Base-by-base conservation (phyloP, 1,140 invertebrate species). In the Leguminivora glycinivorella region DNA sequence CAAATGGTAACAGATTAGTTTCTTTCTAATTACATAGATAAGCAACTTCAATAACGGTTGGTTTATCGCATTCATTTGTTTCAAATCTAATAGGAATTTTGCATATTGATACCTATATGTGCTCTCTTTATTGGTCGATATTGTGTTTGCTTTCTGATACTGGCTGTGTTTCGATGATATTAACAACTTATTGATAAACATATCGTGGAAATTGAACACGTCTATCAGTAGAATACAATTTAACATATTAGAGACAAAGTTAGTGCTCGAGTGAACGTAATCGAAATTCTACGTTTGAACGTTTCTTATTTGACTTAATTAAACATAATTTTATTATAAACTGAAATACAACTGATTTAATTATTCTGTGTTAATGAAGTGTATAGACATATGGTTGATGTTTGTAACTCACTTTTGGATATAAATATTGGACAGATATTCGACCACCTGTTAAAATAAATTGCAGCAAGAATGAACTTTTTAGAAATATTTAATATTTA, bases 71-170 rank as follows among this genome's bases (percentile, higher is more conserved):
- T 88, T 83, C 83, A 82, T 90, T 88, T 84, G 83, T 90, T 89
- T 83, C 79, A 88, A 91, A 90, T 91, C 88, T 91, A 91, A 91
- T 91, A 89, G 86, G 87, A 87, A 90, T 90, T 90, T 91, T 80
- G 88, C 89, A 91, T 89, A 85, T 91, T 84, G 85, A 90, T 90
- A 38, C 34, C 34, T 38, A 38, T 34, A 91, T 91, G 86, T 84
- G 79, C 77, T 89, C 87, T 90, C 84, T 87, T 87, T 88, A 90
- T 91, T 89, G 81, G 83, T 88, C 84, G 87, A 88, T 90, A 90
- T 91, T 91, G 85, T 90, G 89, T 90, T 90, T 87, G 83, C 83
- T 87, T 86, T 87, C 60, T 74, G 88, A 90, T 91, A 91, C 83
- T 87, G 79, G 87, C 87, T 85, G 83, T 88, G 79, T 83, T 89